Evolutionary conservation across 2,797 vertebrate species (phyloP).

Genomic region (Pelodytes ibericus): DNA sequence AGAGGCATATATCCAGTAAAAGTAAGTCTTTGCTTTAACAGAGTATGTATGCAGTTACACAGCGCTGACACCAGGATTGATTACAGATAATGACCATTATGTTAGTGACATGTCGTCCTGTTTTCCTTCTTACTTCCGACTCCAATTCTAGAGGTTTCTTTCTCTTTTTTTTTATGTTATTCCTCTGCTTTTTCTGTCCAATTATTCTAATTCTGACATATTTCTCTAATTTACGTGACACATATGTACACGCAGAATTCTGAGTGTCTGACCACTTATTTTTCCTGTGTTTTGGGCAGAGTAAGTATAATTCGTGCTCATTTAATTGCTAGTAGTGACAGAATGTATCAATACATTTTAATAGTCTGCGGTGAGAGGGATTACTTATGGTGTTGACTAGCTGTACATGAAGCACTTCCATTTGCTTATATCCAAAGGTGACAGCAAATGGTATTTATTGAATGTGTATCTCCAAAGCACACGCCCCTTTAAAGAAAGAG

Average conservation of each 20-base stretch:
- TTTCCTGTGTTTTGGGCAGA: neutral
- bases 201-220: constrained; percentile 4
- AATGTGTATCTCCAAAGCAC: no score
- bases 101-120: neutral
- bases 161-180: neutral
- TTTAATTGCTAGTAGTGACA: neutral
- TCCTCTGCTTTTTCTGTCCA: neutral
- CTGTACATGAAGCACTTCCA: neutral
- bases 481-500: no score
- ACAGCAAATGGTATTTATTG: neutral
- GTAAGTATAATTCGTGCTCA: neutral
- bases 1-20: neutral
- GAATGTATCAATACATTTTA: neutral
- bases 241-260: neutral
- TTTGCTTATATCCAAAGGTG: neutral
- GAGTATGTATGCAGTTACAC: neutral
- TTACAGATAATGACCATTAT: constrained; percentile 4
- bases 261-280: neutral
- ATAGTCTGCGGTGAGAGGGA: neutral
- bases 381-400: neutral
- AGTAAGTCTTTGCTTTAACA: neutral
- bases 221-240: neutral
- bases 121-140: neutral
- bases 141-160: neutral
- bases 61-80: neutral